Conservation (phyloP, 2,888 invertebrate species). For the Abscondita cerata region DNA sequence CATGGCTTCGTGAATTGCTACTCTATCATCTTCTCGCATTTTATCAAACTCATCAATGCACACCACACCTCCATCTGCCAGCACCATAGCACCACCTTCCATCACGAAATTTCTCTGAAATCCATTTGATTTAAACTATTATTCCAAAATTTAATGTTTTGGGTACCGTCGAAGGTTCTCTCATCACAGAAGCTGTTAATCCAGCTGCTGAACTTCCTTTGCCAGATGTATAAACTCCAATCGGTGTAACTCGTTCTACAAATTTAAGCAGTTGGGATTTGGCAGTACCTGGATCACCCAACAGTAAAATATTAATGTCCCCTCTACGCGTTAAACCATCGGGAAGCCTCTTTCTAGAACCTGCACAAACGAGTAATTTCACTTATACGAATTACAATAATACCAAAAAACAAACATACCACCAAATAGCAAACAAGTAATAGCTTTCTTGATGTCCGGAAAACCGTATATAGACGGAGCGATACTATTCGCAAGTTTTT, state of each 20-base stretch:
- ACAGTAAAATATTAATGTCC: conserved; percentile 92
- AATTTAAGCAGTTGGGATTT: conserved; percentile 98
- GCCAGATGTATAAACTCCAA: conserved; percentile 98
- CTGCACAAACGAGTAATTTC: conserved; percentile 49
- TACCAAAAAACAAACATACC: conserved; percentile 60
- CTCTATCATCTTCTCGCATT: conserved; percentile 98
- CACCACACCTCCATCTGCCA: conserved; percentile 98
- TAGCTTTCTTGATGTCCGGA: conserved; percentile 94
- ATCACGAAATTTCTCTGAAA: conserved; percentile 90
- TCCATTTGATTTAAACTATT: no score
- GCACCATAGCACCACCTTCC: conserved; percentile 99
- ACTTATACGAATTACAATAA: not conserved
- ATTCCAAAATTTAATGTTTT: no score
- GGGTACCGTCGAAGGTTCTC: conserved; percentile 92
- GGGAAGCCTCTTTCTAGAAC: conserved; percentile 85
- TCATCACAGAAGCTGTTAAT: conserved; percentile 94
- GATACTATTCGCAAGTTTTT: conserved; percentile 86
- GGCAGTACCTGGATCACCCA: conserved; percentile 99
- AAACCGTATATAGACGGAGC: conserved; percentile 98
- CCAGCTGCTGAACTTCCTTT: conserved; percentile 99
- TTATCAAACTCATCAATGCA: conserved; percentile 99
- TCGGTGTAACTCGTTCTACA: conserved; percentile 92
- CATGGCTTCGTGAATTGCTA: conserved; percentile 99
- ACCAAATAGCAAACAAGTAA: conserved; percentile 93
- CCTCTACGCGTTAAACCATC: conserved; percentile 96